Evolutionary conservation across 2,888 invertebrate genomes (phyloP).

Genomic region (Lysandra bellargus): DNA sequence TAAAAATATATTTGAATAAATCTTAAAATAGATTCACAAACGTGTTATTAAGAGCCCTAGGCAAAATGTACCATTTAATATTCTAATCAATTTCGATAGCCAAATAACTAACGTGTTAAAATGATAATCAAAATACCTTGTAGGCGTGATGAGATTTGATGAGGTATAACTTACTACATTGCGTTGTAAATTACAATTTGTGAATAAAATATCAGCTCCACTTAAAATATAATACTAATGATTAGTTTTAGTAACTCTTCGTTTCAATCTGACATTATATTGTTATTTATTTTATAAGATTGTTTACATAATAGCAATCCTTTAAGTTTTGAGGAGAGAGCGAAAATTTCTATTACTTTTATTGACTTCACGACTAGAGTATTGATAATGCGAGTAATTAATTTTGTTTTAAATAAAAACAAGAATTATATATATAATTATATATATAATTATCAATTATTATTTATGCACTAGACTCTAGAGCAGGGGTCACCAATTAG

Average conservation of each 20-base stretch:
- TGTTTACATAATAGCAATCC: not conserved
- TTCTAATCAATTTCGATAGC: constrained; percentile 22
- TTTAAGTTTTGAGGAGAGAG: not conserved
- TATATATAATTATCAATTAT: too few species aligned
- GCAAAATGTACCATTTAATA: constrained; percentile 14
- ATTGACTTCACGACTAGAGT: not conserved
- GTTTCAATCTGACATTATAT: not conserved
- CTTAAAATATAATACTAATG: not conserved
- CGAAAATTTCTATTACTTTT: not conserved
- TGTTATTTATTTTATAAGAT: not conserved
- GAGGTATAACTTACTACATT: constrained; percentile 1
- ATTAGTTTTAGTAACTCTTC: not conserved
- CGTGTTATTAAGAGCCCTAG: constrained; percentile 17
- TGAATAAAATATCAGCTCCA: constrained; percentile 8
- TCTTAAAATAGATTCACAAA: not conserved
- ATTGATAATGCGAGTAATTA: too few species aligned
- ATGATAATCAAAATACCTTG: constrained; percentile 21
- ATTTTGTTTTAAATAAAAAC: too few species aligned
- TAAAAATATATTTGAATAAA: not conserved
- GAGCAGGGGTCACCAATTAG: too few species aligned
- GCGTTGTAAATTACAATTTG: constrained; percentile 15
- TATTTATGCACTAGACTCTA: too few species aligned
- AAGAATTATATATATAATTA: too few species aligned
- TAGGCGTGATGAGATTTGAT: constrained; percentile 22
- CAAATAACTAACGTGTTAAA: constrained; percentile 21